These are phyloP conservation scores for Phallusia fumigata DNA, from an alignment of 23 tunicate species.

Conservation along the genomic window DNA sequence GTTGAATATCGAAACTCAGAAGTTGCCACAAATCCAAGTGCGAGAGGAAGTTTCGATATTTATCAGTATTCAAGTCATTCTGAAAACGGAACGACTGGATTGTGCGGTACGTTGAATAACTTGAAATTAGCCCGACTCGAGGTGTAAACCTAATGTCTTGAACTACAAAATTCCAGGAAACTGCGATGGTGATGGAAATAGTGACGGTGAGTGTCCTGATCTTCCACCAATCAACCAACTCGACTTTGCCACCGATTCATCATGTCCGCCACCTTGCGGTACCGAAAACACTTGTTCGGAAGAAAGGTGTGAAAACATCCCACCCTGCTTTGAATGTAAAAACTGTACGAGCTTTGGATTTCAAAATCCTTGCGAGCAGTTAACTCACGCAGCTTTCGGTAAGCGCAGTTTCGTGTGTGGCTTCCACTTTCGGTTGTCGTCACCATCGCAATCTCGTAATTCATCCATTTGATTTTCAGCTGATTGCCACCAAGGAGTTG, in stretches of 20 bases:
- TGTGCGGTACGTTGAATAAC: conserved; percentile 13
- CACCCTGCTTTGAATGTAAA: conserved; percentile 12
- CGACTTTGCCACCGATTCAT: neutral
- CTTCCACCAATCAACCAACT: conserved; percentile 1
- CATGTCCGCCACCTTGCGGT: conserved; percentile 26
- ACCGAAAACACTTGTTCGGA: neutral
- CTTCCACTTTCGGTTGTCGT: neutral
- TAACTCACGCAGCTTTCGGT: conserved; percentile 11
- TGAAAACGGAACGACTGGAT: conserved; percentile 6
- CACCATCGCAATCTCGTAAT: neutral
- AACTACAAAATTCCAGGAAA: neutral
- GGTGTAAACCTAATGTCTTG: no score
- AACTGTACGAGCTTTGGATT: conserved; percentile 8
- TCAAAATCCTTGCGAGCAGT: conserved; percentile 1
- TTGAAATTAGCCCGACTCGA: no score
- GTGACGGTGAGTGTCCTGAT: conserved; percentile 9
- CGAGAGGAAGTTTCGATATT: neutral
- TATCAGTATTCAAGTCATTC: neutral
- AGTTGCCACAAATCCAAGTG: neutral
- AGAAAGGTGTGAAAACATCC: neutral
- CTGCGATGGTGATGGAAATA: neutral
- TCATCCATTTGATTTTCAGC: neutral
- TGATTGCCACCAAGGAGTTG: conserved; percentile 10
- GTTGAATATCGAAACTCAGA: conserved; percentile 7
- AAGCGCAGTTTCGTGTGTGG: neutral